Percentiles rank a stretch among this genome's conserved stretches.
These are phyloP conservation scores for Lepidocyrtoides sp. DNA, from an alignment of 2,888 invertebrate species.

Conservation along the genomic window DNA sequence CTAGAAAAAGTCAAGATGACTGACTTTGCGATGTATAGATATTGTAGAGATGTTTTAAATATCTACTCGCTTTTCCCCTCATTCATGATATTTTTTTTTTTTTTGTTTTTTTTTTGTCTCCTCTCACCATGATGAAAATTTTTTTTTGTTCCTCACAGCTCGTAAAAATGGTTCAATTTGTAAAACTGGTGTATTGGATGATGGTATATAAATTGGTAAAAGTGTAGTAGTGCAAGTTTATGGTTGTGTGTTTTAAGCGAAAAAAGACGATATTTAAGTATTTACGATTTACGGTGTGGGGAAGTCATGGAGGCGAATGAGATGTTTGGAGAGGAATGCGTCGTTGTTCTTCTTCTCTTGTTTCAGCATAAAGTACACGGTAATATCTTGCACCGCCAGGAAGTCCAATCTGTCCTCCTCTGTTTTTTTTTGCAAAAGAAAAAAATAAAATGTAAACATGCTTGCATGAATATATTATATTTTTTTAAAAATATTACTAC, in stretches of 20 bases:
- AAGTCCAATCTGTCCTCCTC: constrained; percentile 81
- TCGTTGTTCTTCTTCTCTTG: constrained; percentile 83
- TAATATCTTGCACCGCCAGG: constrained; percentile 79
- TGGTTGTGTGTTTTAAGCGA: too few relatives aligned
- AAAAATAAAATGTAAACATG: too few relatives aligned
- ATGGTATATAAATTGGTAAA: too few relatives aligned
- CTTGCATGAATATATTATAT: too few relatives aligned
- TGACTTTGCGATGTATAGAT: background rate
- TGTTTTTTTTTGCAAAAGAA: constrained; percentile 22
- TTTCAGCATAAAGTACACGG: constrained; percentile 79
- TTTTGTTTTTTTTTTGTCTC: too few relatives aligned
- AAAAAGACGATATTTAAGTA: too few relatives aligned
- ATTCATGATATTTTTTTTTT: background rate
- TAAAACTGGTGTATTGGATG: too few relatives aligned
- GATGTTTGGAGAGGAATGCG: constrained; percentile 77
- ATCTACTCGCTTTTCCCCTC: background rate
- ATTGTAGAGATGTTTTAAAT: background rate
- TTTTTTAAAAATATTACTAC: too few relatives aligned
- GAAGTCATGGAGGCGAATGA: constrained; percentile 79
- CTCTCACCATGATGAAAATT: too few relatives aligned
- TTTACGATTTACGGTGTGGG: constrained; percentile 78
- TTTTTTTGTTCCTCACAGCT: constrained; percentile 39
- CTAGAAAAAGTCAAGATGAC: constrained; percentile 17
- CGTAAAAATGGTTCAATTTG: constrained; percentile 37
- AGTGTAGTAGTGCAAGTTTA: constrained; percentile 24